Conservation (phyloP, 1,140 invertebrate genomes). For the Rhyacophila brunnea region DNA sequence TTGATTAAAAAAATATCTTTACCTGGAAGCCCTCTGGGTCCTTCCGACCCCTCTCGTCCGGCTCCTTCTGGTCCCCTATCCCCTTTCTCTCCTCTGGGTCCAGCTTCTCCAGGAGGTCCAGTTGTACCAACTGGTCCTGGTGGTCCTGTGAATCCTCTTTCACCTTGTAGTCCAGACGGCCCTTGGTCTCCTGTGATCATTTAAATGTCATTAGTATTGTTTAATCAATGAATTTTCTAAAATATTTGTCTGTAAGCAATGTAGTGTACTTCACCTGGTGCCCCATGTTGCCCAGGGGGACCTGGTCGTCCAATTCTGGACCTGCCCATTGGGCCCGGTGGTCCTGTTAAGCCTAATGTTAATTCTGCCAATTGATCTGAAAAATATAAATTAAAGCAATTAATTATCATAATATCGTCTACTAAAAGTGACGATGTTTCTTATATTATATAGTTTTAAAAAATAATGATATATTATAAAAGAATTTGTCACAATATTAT, state of each 20-base stretch:
- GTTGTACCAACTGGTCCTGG: conserved; percentile 59
- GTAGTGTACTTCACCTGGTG: conserved; percentile 53
- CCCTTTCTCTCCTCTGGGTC: conserved; percentile 71
- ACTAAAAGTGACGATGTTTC: no score
- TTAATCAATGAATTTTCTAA: not conserved
- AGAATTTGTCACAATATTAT: not conserved
- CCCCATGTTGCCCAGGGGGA: conserved; percentile 60
- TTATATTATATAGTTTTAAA: no score
- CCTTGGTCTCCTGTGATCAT: conserved; percentile 27
- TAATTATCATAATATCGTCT: no score
- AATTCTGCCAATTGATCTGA: conserved; percentile 64
- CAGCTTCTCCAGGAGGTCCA: conserved; percentile 58
- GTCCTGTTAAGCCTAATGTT: conserved; percentile 58
- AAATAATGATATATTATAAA: not conserved
- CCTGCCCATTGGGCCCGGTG: conserved; percentile 61
- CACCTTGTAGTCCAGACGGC: conserved; percentile 40
- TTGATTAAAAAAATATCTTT: no score
- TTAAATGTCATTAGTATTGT: not conserved
- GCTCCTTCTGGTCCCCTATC: conserved; percentile 67
- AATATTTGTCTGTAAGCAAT: no score
- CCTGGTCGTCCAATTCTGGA: conserved; percentile 60
- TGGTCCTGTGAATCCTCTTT: conserved; percentile 65
- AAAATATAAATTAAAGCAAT: conserved; percentile 16
- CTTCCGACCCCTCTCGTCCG: conserved; percentile 67
- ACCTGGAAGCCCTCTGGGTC: conserved; percentile 65